phyloP scores from a whole-genome alignment of 2,797 vertebrate genomes.

The Girardinus metallicus region DNA sequence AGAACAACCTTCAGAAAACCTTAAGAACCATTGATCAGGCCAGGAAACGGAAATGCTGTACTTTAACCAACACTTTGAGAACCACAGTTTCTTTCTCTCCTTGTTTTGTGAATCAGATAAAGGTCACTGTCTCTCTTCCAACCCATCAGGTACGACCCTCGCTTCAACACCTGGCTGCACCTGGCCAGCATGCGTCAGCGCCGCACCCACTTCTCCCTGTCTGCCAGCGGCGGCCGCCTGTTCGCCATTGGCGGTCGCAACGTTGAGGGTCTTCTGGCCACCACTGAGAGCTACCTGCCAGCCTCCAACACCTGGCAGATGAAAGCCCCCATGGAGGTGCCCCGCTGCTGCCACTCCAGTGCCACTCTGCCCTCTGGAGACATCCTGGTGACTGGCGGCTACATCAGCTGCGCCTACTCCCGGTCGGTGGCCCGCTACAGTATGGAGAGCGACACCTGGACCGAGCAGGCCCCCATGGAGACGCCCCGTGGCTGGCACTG shows the following conservation, averaged over 20 bases:
- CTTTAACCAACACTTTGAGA: not conserved
- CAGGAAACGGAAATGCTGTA: not conserved
- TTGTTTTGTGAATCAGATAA: not conserved
- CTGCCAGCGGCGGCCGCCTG: constrained; percentile 82
- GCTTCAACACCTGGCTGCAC: constrained; percentile 89
- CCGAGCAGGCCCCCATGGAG: constrained; percentile 76
- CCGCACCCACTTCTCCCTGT: constrained; percentile 88
- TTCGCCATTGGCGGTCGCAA: constrained; percentile 87
- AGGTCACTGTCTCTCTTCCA: not conserved
- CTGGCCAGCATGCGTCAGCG: constrained; percentile 86
- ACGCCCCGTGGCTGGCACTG: constrained; percentile 88
- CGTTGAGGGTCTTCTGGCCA: constrained; percentile 81
- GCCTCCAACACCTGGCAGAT: constrained; percentile 86
- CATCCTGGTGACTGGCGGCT: constrained; percentile 85
- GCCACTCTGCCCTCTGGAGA: constrained; percentile 78
- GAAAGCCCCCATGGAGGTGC: constrained; percentile 81
- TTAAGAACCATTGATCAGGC: not conserved
- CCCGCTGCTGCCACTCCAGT: constrained; percentile 87
- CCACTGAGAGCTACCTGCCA: constrained; percentile 86
- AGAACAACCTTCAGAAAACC: not conserved
- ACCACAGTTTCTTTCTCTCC: not conserved
- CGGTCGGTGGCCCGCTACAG: constrained; percentile 82
- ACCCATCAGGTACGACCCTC: constrained; percentile 83
- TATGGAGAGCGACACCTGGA: constrained; percentile 79
- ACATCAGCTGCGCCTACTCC: constrained; percentile 87